A percentile compares a stretch with the other conserved stretches of the same genome.
Evolutionary conservation across 2,888 invertebrate species (phyloP).

Genomic region (Cosmopolites sordidus): DNA sequence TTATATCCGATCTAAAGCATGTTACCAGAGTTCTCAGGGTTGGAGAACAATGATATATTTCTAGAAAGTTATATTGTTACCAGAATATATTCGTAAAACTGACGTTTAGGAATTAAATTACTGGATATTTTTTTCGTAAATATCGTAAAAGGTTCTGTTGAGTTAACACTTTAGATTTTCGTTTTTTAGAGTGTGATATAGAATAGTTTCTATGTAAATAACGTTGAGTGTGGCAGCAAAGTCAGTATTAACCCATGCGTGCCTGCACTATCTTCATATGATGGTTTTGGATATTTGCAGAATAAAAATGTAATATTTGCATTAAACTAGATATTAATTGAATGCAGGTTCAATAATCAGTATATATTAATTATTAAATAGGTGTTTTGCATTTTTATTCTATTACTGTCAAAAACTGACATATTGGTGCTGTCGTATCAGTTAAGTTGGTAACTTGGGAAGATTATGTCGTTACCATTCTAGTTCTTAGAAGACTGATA

Average conservation of each 20-base stretch:
- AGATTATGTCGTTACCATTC: slow-evolving; percentile 19
- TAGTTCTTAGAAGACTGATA: slow-evolving; percentile 25
- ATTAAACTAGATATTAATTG: background rate
- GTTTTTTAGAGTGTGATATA: slow-evolving; percentile 22
- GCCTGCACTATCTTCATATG: slow-evolving; percentile 42
- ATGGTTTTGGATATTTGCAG: slow-evolving; percentile 10
- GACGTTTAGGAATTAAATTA: too few species aligned
- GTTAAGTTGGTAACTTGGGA: slow-evolving; percentile 36
- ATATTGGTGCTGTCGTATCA: slow-evolving; percentile 42
- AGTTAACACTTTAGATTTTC: slow-evolving; percentile 5
- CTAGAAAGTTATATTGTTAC: too few species aligned
- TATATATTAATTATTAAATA: background rate
- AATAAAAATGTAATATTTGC: slow-evolving; percentile 2
- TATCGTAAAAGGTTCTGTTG: slow-evolving; percentile 17
- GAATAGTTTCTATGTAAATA: slow-evolving; percentile 31
- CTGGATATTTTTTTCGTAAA: slow-evolving; percentile 43
- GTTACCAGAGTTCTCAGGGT: too few species aligned
- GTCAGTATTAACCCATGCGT: slow-evolving; percentile 48
- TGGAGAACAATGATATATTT: too few species aligned
- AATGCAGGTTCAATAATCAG: background rate
- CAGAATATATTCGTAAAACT: too few species aligned
- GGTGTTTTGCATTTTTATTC: slow-evolving; percentile 4
- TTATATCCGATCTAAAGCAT: too few species aligned
- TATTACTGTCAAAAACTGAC: slow-evolving; percentile 12
- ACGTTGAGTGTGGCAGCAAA: slow-evolving; percentile 46